phyloP scores from a whole-genome alignment of 2,888 invertebrate species.

The Megamerina dolium region DNA sequence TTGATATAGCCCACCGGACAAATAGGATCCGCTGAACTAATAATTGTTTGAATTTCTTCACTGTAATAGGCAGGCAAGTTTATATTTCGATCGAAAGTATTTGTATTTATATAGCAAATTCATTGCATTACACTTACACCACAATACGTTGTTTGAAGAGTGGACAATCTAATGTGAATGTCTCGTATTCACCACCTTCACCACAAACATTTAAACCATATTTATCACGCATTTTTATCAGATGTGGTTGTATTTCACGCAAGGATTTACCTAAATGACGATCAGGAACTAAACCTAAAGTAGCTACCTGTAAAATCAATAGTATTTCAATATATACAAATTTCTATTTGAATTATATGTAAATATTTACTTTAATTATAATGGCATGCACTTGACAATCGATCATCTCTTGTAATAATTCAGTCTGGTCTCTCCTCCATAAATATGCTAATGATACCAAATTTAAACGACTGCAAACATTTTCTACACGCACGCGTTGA shows the following conservation, averaged over 20 bases:
- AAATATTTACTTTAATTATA: slow-evolving; percentile 78
- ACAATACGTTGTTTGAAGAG: slow-evolving; percentile 84
- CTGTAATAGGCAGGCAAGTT: too few species aligned
- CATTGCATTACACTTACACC: slow-evolving; percentile 62
- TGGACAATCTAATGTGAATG: slow-evolving; percentile 95
- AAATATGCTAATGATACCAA: slow-evolving; percentile 86
- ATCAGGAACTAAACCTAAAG: slow-evolving; percentile 80
- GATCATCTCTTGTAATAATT: slow-evolving; percentile 95
- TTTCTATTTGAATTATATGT: not conserved
- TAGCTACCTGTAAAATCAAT: slow-evolving; percentile 56
- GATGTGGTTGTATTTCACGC: slow-evolving; percentile 78
- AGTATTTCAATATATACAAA: slow-evolving; percentile 4
- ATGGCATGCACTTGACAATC: slow-evolving; percentile 86
- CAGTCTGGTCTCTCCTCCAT: slow-evolving; percentile 93
- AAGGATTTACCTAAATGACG: slow-evolving; percentile 84
- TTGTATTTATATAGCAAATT: not conserved
- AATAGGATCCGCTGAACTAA: slow-evolving; percentile 86
- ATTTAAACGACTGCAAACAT: slow-evolving; percentile 91
- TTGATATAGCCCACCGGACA: slow-evolving; percentile 93
- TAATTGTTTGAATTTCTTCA: slow-evolving; percentile 78
- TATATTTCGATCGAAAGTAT: too few species aligned
- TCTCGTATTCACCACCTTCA: slow-evolving; percentile 99
- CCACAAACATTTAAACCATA: slow-evolving; percentile 95
- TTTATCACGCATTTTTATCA: slow-evolving; percentile 83
- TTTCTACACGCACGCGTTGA: slow-evolving; percentile 94